Evolutionary conservation across 1,140 invertebrate species (phyloP), one percentile per base, ranked within the genome.

Genomic region (Andrena cerasifolii): DNA sequence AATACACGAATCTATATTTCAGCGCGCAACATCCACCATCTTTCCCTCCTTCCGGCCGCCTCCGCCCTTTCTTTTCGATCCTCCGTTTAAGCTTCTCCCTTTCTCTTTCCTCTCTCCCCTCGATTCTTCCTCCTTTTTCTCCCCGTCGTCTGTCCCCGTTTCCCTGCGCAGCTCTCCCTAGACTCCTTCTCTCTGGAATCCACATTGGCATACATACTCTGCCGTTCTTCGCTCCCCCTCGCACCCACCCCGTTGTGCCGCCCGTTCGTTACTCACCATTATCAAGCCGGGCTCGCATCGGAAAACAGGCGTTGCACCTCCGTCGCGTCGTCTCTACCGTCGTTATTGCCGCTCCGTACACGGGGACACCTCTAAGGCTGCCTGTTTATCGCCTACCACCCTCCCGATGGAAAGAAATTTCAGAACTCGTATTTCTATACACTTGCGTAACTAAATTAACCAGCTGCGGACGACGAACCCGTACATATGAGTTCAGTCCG

Each of bases 271-370:
- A 61, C 56, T 61, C 56, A 28, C 33, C 56, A 71, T 58, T 67
- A 67, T 75, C 73, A 53, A 49, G 26, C 43, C 24, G 62, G n/a
- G 21, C 18, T 62, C 33, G 0, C 33, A 53, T 73, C 53, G 43
- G 51, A 62, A 72, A 62, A 62, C 56, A 71, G n/a, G 10, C 67
- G 56, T 53, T 53, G 47, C 54, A 62, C 36, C 67, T 72, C 58
- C 67, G 26, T 24, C 45, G 24, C 49, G 33, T 47, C 54, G 53
- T 62, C 59, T 77, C 47, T 36, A 77, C 68, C 75, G 40, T 71
- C 58, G 33, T 47, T 24, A 78, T 71, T 62, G 54, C 59, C 75
- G 33, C 67, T 51, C 40, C n/a, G n/a, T n/a, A 24, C 21, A 76
- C 65, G 4, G 45, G 16, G 28, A 43, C n/a, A 16, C 33, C 40